These are phyloP conservation scores for Sebastes variabilis DNA, from an alignment of 2,797 vertebrate genomes.

Conservation along the genomic window DNA sequence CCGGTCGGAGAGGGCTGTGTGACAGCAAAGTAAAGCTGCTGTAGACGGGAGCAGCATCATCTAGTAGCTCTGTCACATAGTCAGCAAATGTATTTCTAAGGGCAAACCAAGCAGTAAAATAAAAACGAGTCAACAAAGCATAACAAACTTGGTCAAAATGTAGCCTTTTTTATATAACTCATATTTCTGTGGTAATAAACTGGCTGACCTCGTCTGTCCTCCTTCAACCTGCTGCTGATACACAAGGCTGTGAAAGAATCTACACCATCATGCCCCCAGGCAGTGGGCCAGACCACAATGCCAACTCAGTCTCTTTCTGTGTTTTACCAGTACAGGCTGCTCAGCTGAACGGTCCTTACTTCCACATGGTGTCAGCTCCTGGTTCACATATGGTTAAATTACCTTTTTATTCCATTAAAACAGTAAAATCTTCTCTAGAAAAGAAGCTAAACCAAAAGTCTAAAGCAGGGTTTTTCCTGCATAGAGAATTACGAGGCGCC, in stretches of 20 bases:
- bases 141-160: background rate
- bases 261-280: slow-evolving; percentile 28
- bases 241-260: slow-evolving; percentile 36
- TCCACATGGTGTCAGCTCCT: background rate
- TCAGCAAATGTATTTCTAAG: background rate
- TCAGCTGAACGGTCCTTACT: background rate
- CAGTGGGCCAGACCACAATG: slow-evolving; percentile 38
- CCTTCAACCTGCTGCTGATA: slow-evolving; percentile 40
- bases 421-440: background rate
- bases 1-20: no score
- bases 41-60: background rate
- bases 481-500: no score
- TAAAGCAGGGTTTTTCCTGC: background rate
- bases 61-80: background rate
- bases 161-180: slow-evolving; percentile 8
- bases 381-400: background rate
- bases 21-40: no score
- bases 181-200: slow-evolving; percentile 22
- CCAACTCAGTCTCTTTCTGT: slow-evolving; percentile 4
- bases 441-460: slow-evolving; percentile 1
- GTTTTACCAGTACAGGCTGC: slow-evolving; percentile 17
- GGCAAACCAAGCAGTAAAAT: slow-evolving; percentile 1
- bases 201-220: slow-evolving; percentile 39
- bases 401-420: slow-evolving; percentile 1
- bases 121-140: background rate